phyloP scores from a whole-genome alignment of 2,888 invertebrate species.

The Torymus tubicola region DNA sequence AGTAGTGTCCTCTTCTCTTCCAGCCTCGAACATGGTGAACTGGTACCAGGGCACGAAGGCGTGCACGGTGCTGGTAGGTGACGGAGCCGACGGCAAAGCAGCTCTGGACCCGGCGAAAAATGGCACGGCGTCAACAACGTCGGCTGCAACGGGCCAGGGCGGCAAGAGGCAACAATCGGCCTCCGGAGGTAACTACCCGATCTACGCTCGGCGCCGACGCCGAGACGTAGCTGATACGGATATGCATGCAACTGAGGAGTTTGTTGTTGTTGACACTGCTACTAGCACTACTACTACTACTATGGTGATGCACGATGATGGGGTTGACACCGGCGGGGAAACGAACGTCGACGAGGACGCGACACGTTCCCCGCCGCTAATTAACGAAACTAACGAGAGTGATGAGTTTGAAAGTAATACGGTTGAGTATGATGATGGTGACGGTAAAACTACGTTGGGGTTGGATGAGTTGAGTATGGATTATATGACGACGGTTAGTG shows the following conservation, averaged over 20 bases:
- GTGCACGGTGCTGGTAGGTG: slow-evolving; percentile 90
- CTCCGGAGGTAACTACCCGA: slow-evolving; percentile 78
- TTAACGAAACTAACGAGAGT: slow-evolving; percentile 19
- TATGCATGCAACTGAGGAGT: too few relatives aligned
- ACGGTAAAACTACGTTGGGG: too few relatives aligned
- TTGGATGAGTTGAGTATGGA: too few relatives aligned
- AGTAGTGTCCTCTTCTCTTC: slow-evolving; percentile 62
- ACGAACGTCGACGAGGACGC: slow-evolving; percentile 34
- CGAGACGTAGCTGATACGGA: background rate
- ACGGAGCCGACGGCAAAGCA: slow-evolving; percentile 83
- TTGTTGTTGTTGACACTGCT: too few relatives aligned
- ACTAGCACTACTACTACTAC: slow-evolving; percentile 12
- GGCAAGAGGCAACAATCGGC: slow-evolving; percentile 73
- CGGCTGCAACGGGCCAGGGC: slow-evolving; percentile 66
- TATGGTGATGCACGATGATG: background rate
- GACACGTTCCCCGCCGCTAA: slow-evolving; percentile 24
- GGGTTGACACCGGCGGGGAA: slow-evolving; percentile 4
- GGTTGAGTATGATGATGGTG: slow-evolving; percentile 7
- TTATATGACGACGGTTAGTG: too few relatives aligned
- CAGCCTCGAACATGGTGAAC: slow-evolving; percentile 89
- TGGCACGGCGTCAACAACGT: slow-evolving; percentile 76
- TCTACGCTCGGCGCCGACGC: slow-evolving; percentile 70
- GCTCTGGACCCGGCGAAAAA: slow-evolving; percentile 79
- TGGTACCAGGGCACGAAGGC: slow-evolving; percentile 91
- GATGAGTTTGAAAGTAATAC: slow-evolving; percentile 1